A percentile compares a stretch with the other conserved stretches of the same genome.
phyloP scores from a whole-genome alignment of 2,888 invertebrate genomes.

The Synanthedon andrenaeformis region DNA sequence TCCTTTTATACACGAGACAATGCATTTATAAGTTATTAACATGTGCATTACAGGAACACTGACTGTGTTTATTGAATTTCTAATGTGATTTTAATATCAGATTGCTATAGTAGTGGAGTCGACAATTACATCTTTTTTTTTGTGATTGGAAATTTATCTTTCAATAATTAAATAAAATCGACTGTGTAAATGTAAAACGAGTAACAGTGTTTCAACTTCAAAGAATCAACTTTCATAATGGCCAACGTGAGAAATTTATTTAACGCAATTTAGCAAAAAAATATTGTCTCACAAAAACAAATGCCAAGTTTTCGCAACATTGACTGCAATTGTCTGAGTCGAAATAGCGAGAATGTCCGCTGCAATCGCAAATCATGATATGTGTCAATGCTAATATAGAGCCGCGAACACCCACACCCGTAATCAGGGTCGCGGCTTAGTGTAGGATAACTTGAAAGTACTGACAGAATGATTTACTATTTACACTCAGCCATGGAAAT shows the following conservation, averaged over 20 bases:
- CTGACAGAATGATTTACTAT: conserved; percentile 30
- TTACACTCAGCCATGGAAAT: conserved; percentile 11
- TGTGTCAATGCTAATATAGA: conserved; percentile 58
- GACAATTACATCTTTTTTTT: too few relatives aligned
- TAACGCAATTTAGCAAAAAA: not conserved
- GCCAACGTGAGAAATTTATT: not conserved
- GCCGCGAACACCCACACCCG: conserved; percentile 39
- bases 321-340: conserved; percentile 26
- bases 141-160: too few relatives aligned
- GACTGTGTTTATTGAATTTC: too few relatives aligned
- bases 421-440: conserved; percentile 39
- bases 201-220: too few relatives aligned
- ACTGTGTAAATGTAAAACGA: too few relatives aligned
- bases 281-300: not conserved
- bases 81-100: too few relatives aligned
- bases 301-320: conserved; percentile 1
- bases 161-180: too few relatives aligned
- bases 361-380: conserved; percentile 38
- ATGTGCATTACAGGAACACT: too few relatives aligned
- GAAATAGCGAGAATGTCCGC: conserved; percentile 36
- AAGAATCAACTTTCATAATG: not conserved
- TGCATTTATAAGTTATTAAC: not conserved
- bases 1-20: not conserved
- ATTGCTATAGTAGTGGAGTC: too few relatives aligned
- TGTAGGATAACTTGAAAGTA: conserved; percentile 24